Percentiles rank a stretch among this genome's conserved stretches.
Evolutionary conservation across 2,888 invertebrate species (phyloP).

Genomic region (Tryphoninae sp.): DNA sequence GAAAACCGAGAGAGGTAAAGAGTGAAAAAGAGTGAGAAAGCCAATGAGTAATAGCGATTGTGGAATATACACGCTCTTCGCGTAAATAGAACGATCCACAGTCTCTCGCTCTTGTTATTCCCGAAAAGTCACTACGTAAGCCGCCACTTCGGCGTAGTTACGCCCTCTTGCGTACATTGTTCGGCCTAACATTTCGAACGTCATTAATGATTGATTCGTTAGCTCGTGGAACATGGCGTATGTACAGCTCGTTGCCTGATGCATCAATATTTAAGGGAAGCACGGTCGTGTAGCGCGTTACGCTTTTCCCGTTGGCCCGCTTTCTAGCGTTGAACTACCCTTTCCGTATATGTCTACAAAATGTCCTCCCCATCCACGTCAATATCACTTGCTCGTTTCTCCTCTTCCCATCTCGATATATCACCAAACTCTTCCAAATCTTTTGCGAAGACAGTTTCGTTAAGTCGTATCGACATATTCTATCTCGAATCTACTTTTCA

Average conservation of each 20-base stretch:
- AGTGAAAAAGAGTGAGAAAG: conserved; percentile 5
- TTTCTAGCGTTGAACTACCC: conserved; percentile 38
- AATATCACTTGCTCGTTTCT: conserved; percentile 8
- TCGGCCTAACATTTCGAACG: conserved; percentile 63
- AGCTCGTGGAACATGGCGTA: conserved; percentile 50
- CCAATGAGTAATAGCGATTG: background rate
- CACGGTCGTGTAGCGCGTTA: conserved; percentile 42
- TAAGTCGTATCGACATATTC: too few relatives aligned
- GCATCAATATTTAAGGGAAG: conserved; percentile 66
- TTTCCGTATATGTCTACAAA: conserved; percentile 15
- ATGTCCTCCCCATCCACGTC: conserved; percentile 20
- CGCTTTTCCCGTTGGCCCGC: conserved; percentile 21
- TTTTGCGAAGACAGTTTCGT: too few relatives aligned
- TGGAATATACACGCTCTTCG: conserved; percentile 24
- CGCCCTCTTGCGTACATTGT: conserved; percentile 55
- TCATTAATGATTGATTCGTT: conserved; percentile 67
- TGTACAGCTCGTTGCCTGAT: conserved; percentile 63
- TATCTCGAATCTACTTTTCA: too few relatives aligned
- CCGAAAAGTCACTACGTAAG: conserved; percentile 53
- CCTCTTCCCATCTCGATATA: background rate
- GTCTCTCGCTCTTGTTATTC: conserved; percentile 49
- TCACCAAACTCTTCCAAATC: too few relatives aligned
- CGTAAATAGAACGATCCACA: conserved; percentile 36
- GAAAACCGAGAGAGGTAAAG: background rate
- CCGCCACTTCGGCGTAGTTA: conserved; percentile 5